These are phyloP conservation scores for Elgonia sp. DNA, from an alignment of 2,888 invertebrate genomes.

Conservation along the genomic window DNA sequence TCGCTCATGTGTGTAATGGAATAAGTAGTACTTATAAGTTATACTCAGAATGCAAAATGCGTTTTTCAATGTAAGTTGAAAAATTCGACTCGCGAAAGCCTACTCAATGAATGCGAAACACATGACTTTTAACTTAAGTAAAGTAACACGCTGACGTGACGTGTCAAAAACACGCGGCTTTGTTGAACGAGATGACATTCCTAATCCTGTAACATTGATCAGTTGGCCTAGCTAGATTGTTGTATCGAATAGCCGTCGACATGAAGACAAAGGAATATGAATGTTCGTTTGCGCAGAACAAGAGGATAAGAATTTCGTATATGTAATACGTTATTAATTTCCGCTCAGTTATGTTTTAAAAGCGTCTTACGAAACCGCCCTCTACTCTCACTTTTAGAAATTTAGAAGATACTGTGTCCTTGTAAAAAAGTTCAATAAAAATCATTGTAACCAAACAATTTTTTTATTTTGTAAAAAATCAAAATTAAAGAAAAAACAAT, in stretches of 20 bases:
- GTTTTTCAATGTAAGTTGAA: slow-evolving; percentile 7
- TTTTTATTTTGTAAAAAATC: too few species aligned
- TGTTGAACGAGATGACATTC: slow-evolving; percentile 61
- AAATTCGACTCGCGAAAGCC: slow-evolving; percentile 55
- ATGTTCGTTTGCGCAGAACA: slow-evolving; percentile 30
- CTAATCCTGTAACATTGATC: slow-evolving; percentile 58
- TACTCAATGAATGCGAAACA: slow-evolving; percentile 41
- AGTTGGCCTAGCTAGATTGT: slow-evolving; percentile 71
- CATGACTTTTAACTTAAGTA: neutral
- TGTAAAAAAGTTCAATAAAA: too few species aligned
- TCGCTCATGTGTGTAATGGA: neutral
- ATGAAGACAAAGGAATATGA: slow-evolving; percentile 1
- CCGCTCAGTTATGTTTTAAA: slow-evolving; percentile 17
- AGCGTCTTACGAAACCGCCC: neutral
- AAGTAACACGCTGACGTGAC: neutral
- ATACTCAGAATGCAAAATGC: neutral
- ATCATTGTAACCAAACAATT: too few species aligned
- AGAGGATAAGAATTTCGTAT: neutral
- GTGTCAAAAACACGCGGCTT: slow-evolving; percentile 30
- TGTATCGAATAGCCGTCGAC: slow-evolving; percentile 50
- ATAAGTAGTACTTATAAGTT: too few species aligned
- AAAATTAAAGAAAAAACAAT: too few species aligned
- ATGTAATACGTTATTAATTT: neutral
- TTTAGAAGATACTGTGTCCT: slow-evolving; percentile 5
- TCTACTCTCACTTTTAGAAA: slow-evolving; percentile 15